phyloP scores from a whole-genome alignment of 2,888 invertebrate genomes.

The Plebejus anna region DNA sequence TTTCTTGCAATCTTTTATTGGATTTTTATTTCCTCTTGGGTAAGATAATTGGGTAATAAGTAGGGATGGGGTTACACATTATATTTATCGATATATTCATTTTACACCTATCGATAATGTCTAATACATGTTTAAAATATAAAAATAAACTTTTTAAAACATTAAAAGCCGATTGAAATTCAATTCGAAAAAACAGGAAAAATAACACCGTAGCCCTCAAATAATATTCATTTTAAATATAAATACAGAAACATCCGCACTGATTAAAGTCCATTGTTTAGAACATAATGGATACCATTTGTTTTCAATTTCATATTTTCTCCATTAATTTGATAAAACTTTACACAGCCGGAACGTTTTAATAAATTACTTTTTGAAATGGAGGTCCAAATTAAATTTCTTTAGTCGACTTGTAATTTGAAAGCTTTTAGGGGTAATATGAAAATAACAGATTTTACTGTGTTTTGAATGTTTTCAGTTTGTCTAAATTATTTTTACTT shows the following conservation, averaged over 20 bases:
- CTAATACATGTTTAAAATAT: neutral
- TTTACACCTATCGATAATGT: neutral
- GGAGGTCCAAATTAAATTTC: constrained; percentile 4
- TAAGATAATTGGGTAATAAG: constrained; percentile 23
- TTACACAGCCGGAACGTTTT: neutral
- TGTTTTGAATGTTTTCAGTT: neutral
- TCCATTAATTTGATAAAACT: constrained; percentile 10
- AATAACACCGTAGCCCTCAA: neutral
- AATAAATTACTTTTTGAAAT: neutral
- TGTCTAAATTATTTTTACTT: neutral
- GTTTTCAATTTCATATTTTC: constrained; percentile 6
- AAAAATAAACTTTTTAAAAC: no score
- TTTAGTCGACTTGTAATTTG: constrained; percentile 14
- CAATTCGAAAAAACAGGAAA: neutral
- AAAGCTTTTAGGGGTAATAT: neutral
- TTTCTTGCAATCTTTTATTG: constrained; percentile 21
- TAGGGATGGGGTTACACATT: neutral
- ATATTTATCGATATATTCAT: neutral
- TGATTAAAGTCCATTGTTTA: constrained; percentile 8
- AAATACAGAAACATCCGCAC: neutral
- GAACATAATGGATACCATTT: neutral
- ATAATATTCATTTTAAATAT: constrained; percentile 1
- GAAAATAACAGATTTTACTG: neutral
- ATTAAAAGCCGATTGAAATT: neutral
- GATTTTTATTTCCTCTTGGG: constrained; percentile 25